Base-by-base conservation (phyloP, 2,113 vertebrate species). In the Melanotaenia duboulayi region DNA sequence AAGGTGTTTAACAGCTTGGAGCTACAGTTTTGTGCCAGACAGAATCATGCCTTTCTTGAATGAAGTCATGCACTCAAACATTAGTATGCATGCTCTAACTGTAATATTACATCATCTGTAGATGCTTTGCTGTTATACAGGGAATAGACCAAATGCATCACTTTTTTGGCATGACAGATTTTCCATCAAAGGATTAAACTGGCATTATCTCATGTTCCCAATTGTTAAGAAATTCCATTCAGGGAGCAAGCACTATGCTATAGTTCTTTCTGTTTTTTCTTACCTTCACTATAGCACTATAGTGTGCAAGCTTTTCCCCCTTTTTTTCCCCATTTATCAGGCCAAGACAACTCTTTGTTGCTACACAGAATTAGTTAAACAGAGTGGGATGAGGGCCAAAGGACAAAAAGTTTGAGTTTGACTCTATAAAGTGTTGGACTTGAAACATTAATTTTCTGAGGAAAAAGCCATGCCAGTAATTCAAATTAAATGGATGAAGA, bases 21-120 rank as follows among this genome's bases (percentile, higher is more conserved):
- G 58, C 59, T 60, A 49, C 51, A 75, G 46, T 49, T 76, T 44
- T 24, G 44, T 65, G 58, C 56, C 23, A 57, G 58, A 32, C 35
- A 51, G 49, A 74, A 51, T 12, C 1, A 1, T 23, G 52, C n/a
- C 39, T 78, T 57, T 59, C 40, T 63, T 23, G 20, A 46, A 2
- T 68, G 80, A 64, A 51, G 74, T 58, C 20, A 57, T 23, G 50
- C n/a, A 50, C 54, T 56, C 28, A 20, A 55, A 48, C 64, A 64
- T 74, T 60, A 76, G 32, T 59, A 54, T 58, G 63, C 59, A 40
- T 40, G 74, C 59, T 87, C 55, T 64, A 76, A 81, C 74, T 56
- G 55, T 55, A 40, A 62, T 5, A 23, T 83, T 81, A 59, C 71
- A 83, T 81, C 80, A 83, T 71, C 13, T 10, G 22, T 11, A 32